Conservation (phyloP, 2,888 invertebrate genomes). For the Eupsilia transversa region DNA sequence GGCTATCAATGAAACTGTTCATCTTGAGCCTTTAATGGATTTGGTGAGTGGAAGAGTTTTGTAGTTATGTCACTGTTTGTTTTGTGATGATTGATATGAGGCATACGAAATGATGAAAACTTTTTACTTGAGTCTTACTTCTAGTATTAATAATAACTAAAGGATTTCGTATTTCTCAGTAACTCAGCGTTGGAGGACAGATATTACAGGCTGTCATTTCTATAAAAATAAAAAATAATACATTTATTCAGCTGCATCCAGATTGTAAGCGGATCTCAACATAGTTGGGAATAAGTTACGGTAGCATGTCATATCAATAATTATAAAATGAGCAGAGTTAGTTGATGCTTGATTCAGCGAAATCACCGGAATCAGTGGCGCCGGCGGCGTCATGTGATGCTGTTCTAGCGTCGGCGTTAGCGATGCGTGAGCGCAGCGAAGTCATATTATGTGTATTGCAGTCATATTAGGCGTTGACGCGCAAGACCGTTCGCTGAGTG, state of each 20-base stretch:
- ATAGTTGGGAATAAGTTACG: constrained; percentile 5
- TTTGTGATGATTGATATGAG: background rate
- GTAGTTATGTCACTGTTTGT: background rate
- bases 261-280: background rate
- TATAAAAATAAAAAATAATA: background rate
- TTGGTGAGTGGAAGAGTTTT: constrained; percentile 73
- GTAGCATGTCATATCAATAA: constrained; percentile 8
- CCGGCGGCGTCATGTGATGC: constrained; percentile 16
- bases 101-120: background rate
- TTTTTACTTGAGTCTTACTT: background rate
- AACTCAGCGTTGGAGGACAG: background rate
- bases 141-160: background rate
- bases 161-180: background rate
- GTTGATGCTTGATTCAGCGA: constrained; percentile 1
- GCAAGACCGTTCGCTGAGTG: constrained; percentile 9
- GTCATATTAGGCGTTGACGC: constrained; percentile 23
- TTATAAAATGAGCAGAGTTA: background rate
- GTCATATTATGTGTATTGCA: constrained; percentile 23
- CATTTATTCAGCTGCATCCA: background rate
- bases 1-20: constrained; percentile 81
- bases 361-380: background rate
- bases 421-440: constrained; percentile 22
- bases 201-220: fast-evolving
- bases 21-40: constrained; percentile 72
- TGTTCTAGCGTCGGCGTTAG: constrained; percentile 4